Base-by-base conservation (phyloP, 1,140 invertebrate species). In the Aphelinus atriplicis region DNA sequence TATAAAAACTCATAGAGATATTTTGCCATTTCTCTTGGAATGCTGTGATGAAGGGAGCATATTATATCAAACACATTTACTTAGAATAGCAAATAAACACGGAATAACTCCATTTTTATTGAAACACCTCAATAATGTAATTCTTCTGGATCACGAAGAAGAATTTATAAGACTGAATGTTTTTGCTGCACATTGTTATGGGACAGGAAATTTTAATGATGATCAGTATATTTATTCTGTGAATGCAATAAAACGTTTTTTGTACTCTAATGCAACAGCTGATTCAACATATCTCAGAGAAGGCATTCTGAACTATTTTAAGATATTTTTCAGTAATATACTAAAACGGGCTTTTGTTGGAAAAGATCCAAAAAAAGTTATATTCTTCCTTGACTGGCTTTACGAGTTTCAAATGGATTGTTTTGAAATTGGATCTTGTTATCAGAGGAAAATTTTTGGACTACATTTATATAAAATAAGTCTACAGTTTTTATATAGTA, bases 401-500 rank as follows among this genome's bases (percentile, higher is more conserved):
- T 81, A 89, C 71, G 75, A 79, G 51, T 85, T 90, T 60, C 79
- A 90, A 7, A 77, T 89, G 57, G 78, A 85, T 53, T 89, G 87
- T 77, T 83, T 91, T 3, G 82, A 86, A 76, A 84, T 88, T 58
- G 89, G 88, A 47, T 87, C 87, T n/a, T 88, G 88, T 78, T 92
- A 90, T 80, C 90, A 92, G 80, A 78, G 90, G 48, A 88, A 86
- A 78, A 86, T 88, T 58, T 77, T 89, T n/a, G 88, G 85, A 65
- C 76, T 90, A 10, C 84, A 83, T 42, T 77, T 90, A 50, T 89
- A 84, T 69, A 82, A 76, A 64, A 80, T 83, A 7, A 71, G 7
- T 50, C 47, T 76, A 1, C 56, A 71, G 9, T 76, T 76, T 62
- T 50, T 68, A 3, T 2, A 56, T n/a, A 57, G 50, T 42, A 58